Base-by-base conservation (phyloP, 2,113 vertebrate species). In the Stomatorhinus ivindoensis region DNA sequence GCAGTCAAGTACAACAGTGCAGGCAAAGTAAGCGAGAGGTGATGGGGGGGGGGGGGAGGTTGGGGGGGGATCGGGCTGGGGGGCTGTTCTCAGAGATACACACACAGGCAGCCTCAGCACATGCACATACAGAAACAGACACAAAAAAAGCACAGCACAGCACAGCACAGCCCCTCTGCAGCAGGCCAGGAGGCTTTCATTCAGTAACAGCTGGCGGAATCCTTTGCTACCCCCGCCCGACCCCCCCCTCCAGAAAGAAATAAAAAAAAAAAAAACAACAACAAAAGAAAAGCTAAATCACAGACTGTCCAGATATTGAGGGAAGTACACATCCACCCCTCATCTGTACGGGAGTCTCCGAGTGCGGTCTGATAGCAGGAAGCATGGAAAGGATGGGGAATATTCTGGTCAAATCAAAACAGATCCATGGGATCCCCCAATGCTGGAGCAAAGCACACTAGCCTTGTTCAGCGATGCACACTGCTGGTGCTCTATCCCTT, bases 401-500 rank as follows among this genome's bases (percentile, higher is more conserved):
- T 61, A 73, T 73, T 90, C 31, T 87, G 39, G 13, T 44, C 55
- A 55, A 55, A 58, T 27, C 5, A 73, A 69, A 50, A n/a, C 27
- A 58, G 7, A 61, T 58, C 82, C 44, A 84, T 5, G 0, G 86
- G 61, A 87, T 90, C 86, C 39, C n/a, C 55, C 48, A 88, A 27
- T 10, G 24, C 42, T n/a, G 44, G 42, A 46, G 51, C n/a, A 46
- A 24, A 42, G 82, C 47, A 76, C 3, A 91, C 92, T 91, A 90
- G 93, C 92, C 91, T 93, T 61, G 76, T 47, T 85, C 88, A 15
- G 21, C 9, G 51, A 24, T 92, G 92, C 94, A 93, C 91, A 93
- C 91, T 91, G 94, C 94, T 90, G 93, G 93, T 93, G 93, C 95
- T 96, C 96, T 96, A 95, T 96, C 95, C 95, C 95, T 97, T 95